These are phyloP conservation scores for Cerastoderma edule DNA, from an alignment of 2,888 invertebrate species.

Conservation along the genomic window DNA sequence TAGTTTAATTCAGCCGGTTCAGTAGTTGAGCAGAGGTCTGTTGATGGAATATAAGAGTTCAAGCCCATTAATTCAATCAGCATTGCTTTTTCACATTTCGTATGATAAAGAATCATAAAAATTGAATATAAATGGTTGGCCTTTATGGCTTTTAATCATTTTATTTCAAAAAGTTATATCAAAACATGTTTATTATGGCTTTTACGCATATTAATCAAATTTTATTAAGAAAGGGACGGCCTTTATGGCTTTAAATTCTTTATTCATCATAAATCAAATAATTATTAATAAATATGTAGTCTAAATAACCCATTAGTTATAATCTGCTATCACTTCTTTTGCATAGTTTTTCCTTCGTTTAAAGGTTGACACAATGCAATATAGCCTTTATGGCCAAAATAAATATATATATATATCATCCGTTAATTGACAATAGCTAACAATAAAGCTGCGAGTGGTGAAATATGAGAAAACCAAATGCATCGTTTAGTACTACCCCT, in stretches of 20 bases:
- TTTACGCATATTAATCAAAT: not conserved
- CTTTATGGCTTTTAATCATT: constrained; percentile 6
- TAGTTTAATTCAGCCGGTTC: too few species aligned
- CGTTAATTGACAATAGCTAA: constrained; percentile 7
- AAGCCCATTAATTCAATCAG: too few species aligned
- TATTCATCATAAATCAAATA: not conserved
- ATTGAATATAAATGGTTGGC: too few species aligned
- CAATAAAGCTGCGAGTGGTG: constrained; percentile 3
- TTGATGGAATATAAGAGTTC: too few species aligned
- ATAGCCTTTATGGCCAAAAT: constrained; percentile 21
- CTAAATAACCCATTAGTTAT: too few species aligned
- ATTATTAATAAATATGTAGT: not conserved
- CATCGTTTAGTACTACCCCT: too few species aligned
- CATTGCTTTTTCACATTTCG: too few species aligned
- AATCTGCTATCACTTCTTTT: too few species aligned
- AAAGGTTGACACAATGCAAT: too few species aligned
- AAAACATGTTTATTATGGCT: not conserved
- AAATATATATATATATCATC: constrained; percentile 10
- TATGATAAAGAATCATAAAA: too few species aligned
- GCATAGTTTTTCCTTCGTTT: too few species aligned
- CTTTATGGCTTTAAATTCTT: constrained; percentile 21
- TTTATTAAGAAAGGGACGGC: constrained; percentile 8
- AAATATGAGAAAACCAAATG: not conserved
- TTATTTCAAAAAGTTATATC: not conserved
- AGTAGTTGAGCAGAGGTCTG: too few species aligned